Evolutionary conservation across 1,140 invertebrate species (phyloP).

Genomic region (Aphaenogaster floridana): DNA sequence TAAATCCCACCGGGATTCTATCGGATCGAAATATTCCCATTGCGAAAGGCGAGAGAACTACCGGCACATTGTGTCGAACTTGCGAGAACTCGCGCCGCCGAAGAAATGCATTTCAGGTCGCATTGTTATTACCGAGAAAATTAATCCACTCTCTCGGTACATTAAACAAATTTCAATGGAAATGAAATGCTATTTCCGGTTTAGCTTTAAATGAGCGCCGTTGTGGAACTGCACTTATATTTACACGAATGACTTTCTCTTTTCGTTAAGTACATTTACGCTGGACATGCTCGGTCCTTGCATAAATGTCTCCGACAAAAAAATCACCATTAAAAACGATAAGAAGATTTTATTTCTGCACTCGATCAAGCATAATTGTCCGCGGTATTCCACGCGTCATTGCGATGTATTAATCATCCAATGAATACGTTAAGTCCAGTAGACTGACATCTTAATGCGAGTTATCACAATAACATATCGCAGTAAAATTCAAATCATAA

Average conservation of each 20-base stretch:
- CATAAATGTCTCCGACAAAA: neutral
- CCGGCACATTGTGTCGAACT: neutral
- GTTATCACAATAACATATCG: constrained; percentile 1
- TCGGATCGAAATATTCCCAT: constrained; percentile 19
- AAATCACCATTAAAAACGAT: constrained; percentile 15
- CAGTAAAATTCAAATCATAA: constrained; percentile 14
- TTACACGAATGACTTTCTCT: constrained; percentile 25
- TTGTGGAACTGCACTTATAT: constrained; percentile 17
- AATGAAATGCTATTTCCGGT: neutral
- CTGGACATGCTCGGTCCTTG: too few relatives aligned
- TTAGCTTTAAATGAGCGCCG: neutral
- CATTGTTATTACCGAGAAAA: constrained; percentile 30
- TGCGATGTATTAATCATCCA: constrained; percentile 30
- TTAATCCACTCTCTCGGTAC: constrained; percentile 21
- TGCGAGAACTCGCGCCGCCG: constrained; percentile 13
- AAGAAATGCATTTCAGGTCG: neutral
- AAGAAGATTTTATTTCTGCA: constrained; percentile 14
- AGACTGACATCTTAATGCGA: neutral
- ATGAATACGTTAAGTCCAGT: constrained; percentile 3
- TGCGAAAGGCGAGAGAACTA: neutral
- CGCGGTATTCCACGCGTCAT: constrained; percentile 1
- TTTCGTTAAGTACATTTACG: constrained; percentile 26
- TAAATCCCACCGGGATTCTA: constrained; percentile 21
- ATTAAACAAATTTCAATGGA: constrained; percentile 28
- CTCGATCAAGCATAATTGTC: constrained; percentile 39